phyloP scores from a whole-genome alignment of 1,140 invertebrate genomes.

The Camponotus pennsylvanicus region DNA sequence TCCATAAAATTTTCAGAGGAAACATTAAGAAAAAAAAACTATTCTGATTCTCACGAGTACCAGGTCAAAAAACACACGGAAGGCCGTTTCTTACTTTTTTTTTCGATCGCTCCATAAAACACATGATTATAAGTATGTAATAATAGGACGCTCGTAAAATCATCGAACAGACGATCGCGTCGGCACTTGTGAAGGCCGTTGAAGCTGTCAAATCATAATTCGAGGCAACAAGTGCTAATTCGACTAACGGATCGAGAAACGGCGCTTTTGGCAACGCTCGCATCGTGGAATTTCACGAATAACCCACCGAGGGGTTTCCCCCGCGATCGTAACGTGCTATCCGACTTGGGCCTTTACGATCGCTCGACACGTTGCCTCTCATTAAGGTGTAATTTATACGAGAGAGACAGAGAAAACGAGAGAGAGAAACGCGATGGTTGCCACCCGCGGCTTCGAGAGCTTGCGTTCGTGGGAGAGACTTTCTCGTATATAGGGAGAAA shows the following conservation, averaged over 20 bases:
- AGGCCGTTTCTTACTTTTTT: neutral
- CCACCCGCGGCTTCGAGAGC: slow-evolving; percentile 65
- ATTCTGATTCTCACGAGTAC: neutral
- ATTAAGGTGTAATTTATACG: slow-evolving; percentile 61
- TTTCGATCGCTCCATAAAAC: neutral
- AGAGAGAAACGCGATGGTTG: slow-evolving; percentile 6
- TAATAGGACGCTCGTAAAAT: slow-evolving; percentile 25
- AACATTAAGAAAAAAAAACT: neutral
- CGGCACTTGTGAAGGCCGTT: slow-evolving; percentile 10
- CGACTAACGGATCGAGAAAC: slow-evolving; percentile 50
- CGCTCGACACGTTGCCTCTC: slow-evolving; percentile 58
- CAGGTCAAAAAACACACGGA: neutral
- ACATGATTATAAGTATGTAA: neutral
- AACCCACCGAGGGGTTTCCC: slow-evolving; percentile 26
- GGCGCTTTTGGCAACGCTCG: slow-evolving; percentile 31
- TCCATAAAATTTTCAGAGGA: neutral
- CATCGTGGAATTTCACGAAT: slow-evolving; percentile 51
- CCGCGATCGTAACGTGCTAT: slow-evolving; percentile 45
- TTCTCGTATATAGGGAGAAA: slow-evolving; percentile 30
- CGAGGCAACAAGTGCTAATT: slow-evolving; percentile 19
- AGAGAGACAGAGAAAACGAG: slow-evolving; percentile 20
- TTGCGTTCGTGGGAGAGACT: slow-evolving; percentile 43
- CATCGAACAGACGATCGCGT: neutral
- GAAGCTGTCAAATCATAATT: slow-evolving; percentile 48
- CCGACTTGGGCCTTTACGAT: slow-evolving; percentile 52